phyloP scores from a whole-genome alignment of 2,113 vertebrate genomes.

The Gobio gobio region DNA sequence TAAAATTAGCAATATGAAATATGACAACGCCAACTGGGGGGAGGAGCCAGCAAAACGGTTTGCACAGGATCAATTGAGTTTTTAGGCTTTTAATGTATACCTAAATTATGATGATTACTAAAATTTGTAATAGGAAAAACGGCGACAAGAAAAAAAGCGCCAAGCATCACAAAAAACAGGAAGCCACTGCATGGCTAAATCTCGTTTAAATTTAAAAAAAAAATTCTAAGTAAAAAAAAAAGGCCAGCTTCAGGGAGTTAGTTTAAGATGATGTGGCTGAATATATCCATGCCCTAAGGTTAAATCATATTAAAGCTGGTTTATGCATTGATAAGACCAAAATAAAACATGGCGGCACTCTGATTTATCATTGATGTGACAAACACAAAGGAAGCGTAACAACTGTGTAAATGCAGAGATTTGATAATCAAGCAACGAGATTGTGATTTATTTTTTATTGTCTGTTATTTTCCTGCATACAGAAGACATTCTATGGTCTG shows the following conservation, averaged over 20 bases:
- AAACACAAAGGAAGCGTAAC: not conserved
- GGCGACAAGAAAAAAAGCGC: no score
- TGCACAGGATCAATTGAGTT: no score
- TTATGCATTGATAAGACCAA: conserved; percentile 22
- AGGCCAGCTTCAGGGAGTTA: conserved; percentile 2
- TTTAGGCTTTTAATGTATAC: no score
- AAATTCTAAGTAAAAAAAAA: no score
- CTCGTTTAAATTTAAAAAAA: no score
- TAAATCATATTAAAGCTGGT: conserved; percentile 30
- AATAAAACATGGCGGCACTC: conserved; percentile 24
- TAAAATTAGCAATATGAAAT: no score
- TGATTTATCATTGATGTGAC: conserved; percentile 24
- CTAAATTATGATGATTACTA: no score
- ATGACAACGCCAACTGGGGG: no score
- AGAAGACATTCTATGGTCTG: not conserved
- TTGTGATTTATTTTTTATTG: not conserved
- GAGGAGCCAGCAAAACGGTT: no score
- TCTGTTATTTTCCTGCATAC: not conserved
- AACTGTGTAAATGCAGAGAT: conserved; percentile 21
- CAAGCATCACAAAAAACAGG: no score
- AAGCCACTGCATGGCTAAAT: no score
- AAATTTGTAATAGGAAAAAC: no score
- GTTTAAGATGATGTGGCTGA: not conserved
- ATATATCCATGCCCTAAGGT: conserved; percentile 17
- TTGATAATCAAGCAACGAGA: not conserved